Percentiles rank a stretch among this genome's conserved stretches.
phyloP scores from a whole-genome alignment of 2,113 vertebrate genomes.

The Reinhardtius hippoglossoides region DNA sequence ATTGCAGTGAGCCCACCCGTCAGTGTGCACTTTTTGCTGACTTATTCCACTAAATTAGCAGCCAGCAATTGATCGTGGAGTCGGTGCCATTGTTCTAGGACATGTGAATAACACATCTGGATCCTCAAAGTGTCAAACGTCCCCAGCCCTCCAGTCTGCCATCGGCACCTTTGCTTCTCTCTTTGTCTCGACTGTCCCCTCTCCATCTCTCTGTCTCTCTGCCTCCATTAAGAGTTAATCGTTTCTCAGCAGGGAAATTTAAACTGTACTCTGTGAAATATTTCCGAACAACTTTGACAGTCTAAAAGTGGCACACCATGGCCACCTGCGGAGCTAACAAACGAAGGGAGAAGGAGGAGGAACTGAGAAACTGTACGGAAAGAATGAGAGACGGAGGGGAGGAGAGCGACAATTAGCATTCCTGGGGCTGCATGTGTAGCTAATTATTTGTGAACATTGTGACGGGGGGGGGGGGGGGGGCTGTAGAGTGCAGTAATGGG shows the following conservation, averaged over 20 bases:
- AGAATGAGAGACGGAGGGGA: slow-evolving; percentile 51
- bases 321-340: slow-evolving; percentile 64
- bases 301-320: slow-evolving; percentile 59
- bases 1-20: not conserved
- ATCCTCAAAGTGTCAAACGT: slow-evolving; percentile 25
- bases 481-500: slow-evolving; percentile 76
- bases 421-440: slow-evolving; percentile 74
- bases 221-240: slow-evolving; percentile 60
- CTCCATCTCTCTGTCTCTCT: not conserved
- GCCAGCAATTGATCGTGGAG: not conserved
- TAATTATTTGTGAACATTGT: slow-evolving; percentile 80
- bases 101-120: slow-evolving; percentile 20
- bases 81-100: slow-evolving; percentile 12
- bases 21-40: slow-evolving; percentile 3
- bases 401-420: slow-evolving; percentile 79
- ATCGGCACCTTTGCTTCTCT: slow-evolving; percentile 16
- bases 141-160: slow-evolving; percentile 25
- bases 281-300: slow-evolving; percentile 69
- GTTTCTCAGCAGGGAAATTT: slow-evolving; percentile 57
- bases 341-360: slow-evolving; percentile 28
- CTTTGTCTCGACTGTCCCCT: slow-evolving; percentile 14
- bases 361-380: slow-evolving; percentile 51
- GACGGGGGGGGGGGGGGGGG: slow-evolving; percentile 71
- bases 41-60: slow-evolving; percentile 11
- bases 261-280: slow-evolving; percentile 72